Conservation (phyloP, 2,888 invertebrate genomes). For the Archaeoteleia sp. region DNA sequence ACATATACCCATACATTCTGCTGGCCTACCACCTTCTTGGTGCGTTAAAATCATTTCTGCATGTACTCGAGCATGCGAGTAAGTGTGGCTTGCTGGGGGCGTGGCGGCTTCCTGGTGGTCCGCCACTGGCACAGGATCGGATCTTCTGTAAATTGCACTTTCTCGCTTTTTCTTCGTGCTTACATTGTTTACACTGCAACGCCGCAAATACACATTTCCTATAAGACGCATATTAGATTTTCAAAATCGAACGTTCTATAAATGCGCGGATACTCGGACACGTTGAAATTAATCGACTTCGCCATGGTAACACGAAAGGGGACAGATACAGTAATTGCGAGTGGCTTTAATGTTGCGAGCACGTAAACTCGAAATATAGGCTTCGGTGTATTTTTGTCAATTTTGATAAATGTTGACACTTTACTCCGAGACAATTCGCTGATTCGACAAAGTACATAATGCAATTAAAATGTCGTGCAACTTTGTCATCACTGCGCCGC, state of each 20-base stretch:
- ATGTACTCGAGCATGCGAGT: slow-evolving; percentile 55
- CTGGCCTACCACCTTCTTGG: slow-evolving; percentile 54
- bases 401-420: slow-evolving; percentile 20
- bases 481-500: too few species aligned
- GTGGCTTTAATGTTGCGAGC: too few species aligned
- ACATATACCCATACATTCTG: slow-evolving; percentile 33
- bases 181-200: slow-evolving; percentile 48
- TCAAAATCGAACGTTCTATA: too few species aligned
- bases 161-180: slow-evolving; percentile 35
- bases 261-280: too few species aligned
- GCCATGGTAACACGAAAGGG: too few species aligned
- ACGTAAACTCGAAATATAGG: too few species aligned
- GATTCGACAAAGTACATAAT: slow-evolving; percentile 35
- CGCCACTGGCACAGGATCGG: slow-evolving; percentile 62
- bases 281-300: too few species aligned
- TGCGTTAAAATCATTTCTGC: slow-evolving; percentile 55
- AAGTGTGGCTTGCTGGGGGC: slow-evolving; percentile 65
- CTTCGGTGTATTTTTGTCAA: too few species aligned
- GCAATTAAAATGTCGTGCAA: slow-evolving; percentile 1
- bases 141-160: slow-evolving; percentile 47
- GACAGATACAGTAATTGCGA: too few species aligned
- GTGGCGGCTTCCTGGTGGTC: slow-evolving; percentile 73
- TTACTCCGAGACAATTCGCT: slow-evolving; percentile 32
- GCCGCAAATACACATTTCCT: too few species aligned
- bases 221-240: too few species aligned